Conservation (phyloP, 2,797 vertebrate species). For the Parauchenoglanis punctatus region DNA sequence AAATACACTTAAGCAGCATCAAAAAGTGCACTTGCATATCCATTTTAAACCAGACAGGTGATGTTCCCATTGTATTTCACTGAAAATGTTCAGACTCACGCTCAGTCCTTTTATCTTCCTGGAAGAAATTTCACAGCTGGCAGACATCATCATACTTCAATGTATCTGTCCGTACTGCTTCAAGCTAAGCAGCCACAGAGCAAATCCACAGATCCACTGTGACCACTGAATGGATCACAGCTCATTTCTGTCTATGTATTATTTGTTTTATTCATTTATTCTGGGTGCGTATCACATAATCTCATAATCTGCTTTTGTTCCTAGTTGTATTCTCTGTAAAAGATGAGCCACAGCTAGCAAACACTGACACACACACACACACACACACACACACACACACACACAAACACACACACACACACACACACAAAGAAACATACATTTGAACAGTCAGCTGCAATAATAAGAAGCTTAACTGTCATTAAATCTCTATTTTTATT, state of each 20-base stretch:
- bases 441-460: conserved; percentile 60
- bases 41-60: conserved; percentile 27
- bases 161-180: conserved; percentile 34
- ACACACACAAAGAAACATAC: background rate
- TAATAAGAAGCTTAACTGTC: conserved; percentile 69
- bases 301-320: conserved; percentile 75
- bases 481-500: conserved; percentile 71
- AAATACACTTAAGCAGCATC: conserved; percentile 4
- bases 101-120: conserved; percentile 27
- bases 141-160: conserved; percentile 15
- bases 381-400: conserved; percentile 18
- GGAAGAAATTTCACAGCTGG: conserved; percentile 19
- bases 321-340: conserved; percentile 65
- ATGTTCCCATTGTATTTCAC: conserved; percentile 16
- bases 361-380: conserved; percentile 19
- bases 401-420: conserved; percentile 31
- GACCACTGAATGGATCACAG: conserved; percentile 48
- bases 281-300: conserved; percentile 65
- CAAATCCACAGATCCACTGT: conserved; percentile 34
- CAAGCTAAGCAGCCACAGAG: conserved; percentile 1
- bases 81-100: background rate
- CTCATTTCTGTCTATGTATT: conserved; percentile 43
- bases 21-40: conserved; percentile 16
- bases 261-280: conserved; percentile 51
- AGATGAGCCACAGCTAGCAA: conserved; percentile 27